These are phyloP conservation scores for Amniataba percoides DNA, from an alignment of 2,797 vertebrate genomes.

Conservation along the genomic window DNA sequence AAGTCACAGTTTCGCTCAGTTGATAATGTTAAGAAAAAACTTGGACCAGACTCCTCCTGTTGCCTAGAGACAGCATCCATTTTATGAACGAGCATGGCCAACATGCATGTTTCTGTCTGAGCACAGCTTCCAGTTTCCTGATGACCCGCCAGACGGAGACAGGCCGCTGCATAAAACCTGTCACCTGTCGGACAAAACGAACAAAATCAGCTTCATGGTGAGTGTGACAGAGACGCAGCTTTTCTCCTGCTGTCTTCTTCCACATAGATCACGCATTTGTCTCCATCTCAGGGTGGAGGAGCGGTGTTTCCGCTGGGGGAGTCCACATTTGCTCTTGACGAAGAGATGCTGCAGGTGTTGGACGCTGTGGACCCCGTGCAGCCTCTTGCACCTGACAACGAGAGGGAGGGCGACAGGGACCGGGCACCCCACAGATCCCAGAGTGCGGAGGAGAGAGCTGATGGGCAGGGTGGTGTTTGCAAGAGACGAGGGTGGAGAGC, in stretches of 20 bases:
- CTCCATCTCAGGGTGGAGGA: slow-evolving; percentile 49
- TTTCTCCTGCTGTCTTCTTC: neutral
- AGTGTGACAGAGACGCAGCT: slow-evolving; percentile 24
- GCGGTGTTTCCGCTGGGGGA: slow-evolving; percentile 54
- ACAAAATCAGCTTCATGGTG: slow-evolving; percentile 47
- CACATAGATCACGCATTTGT: neutral
- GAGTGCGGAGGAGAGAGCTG: slow-evolving; percentile 4
- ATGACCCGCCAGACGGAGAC: slow-evolving; percentile 61
- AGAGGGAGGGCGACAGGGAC: slow-evolving; percentile 10
- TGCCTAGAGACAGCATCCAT: slow-evolving; percentile 13
- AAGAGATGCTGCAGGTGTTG: slow-evolving; percentile 73
- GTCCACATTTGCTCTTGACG: slow-evolving; percentile 76
- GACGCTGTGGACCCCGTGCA: slow-evolving; percentile 54
- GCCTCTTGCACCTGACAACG: slow-evolving; percentile 7
- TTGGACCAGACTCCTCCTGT: neutral
- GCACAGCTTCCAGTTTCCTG: slow-evolving; percentile 52
- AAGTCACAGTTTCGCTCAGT: neutral
- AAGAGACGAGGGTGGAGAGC: slow-evolving; percentile 57
- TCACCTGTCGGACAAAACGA: slow-evolving; percentile 34
- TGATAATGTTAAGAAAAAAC: neutral
- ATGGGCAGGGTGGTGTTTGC: neutral
- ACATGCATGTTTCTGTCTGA: slow-evolving; percentile 1
- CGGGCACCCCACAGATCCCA: slow-evolving; percentile 15
- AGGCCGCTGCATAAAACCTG: slow-evolving; percentile 28
- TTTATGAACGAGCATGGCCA: neutral